These are phyloP conservation scores for Seladonia tumulorum DNA, from an alignment of 2,888 invertebrate genomes.

Conservation along the genomic window DNA sequence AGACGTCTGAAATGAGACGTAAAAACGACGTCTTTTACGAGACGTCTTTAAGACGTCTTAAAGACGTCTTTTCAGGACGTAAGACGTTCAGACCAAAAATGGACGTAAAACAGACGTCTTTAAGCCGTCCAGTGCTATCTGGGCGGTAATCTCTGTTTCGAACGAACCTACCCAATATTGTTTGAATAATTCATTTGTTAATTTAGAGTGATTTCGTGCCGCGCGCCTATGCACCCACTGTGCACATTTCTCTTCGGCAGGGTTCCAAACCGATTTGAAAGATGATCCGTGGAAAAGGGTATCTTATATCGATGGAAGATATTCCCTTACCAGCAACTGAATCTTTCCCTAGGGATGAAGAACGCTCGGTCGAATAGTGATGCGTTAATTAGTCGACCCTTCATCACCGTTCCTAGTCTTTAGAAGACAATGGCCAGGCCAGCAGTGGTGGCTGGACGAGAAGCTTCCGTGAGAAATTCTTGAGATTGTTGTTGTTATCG, in stretches of 20 bases:
- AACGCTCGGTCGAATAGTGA: slow-evolving; percentile 20
- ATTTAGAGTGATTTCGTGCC: background rate
- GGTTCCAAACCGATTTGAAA: slow-evolving; percentile 15
- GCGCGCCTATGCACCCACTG: background rate
- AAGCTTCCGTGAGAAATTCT: slow-evolving; percentile 19
- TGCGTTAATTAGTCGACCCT: slow-evolving; percentile 25
- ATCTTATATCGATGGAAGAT: slow-evolving; percentile 15
- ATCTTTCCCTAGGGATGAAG: background rate
- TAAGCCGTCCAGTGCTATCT: no score
- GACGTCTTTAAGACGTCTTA: no score
- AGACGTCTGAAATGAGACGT: no score
- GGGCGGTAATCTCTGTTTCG: no score
- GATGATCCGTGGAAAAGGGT: background rate
- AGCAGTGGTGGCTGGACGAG: background rate
- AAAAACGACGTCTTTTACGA: no score
- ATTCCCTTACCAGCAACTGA: background rate
- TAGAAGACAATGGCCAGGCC: slow-evolving; percentile 6
- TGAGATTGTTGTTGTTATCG: background rate
- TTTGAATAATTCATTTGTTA: background rate
- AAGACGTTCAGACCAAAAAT: no score
- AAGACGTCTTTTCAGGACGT: no score
- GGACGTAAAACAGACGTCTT: no score
- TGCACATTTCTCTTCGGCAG: background rate
- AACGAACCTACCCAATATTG: background rate
- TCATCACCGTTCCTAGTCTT: background rate